These are phyloP conservation scores for Epizoanthus stellaris DNA, from an alignment of 92 coral and sea anemone species.

Conservation along the genomic window DNA sequence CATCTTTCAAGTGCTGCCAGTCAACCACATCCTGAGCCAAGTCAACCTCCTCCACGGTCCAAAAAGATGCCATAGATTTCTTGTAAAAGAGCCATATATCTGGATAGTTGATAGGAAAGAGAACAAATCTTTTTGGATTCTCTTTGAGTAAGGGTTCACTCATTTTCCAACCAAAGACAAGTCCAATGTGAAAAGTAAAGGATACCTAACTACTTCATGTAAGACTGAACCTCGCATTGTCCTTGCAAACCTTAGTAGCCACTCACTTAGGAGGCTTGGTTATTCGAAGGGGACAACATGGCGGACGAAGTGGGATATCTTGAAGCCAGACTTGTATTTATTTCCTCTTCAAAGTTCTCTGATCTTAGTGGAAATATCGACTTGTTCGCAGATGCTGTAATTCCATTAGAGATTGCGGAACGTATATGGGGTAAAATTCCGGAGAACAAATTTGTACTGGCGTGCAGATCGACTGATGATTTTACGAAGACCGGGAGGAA, in stretches of 20 bases:
- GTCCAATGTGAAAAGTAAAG: no score
- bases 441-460: slow-evolving; percentile 40
- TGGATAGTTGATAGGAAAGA: slow-evolving; percentile 74
- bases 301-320: slow-evolving; percentile 50
- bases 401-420: slow-evolving; percentile 2
- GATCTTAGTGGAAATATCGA: neutral
- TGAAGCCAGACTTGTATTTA: slow-evolving; percentile 1
- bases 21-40: slow-evolving; percentile 62
- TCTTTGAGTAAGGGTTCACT: slow-evolving; percentile 73
- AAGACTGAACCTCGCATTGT: neutral
- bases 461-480: slow-evolving; percentile 28
- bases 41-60: slow-evolving; percentile 88
- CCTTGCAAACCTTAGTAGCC: slow-evolving; percentile 24
- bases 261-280: slow-evolving; percentile 13
- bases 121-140: slow-evolving; percentile 74
- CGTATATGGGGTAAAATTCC: slow-evolving; percentile 4
- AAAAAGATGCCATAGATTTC: slow-evolving; percentile 80
- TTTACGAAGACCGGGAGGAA: neutral
- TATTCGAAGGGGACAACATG: slow-evolving; percentile 42
- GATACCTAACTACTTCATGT: no score
- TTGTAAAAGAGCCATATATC: slow-evolving; percentile 82
- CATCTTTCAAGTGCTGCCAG: slow-evolving; percentile 56
- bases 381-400: slow-evolving; percentile 29
- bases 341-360: slow-evolving; percentile 8
- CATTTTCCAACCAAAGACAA: neutral